phyloP scores from a whole-genome alignment of 1,140 invertebrate genomes.

The Cyphomyrmex costatus region DNA sequence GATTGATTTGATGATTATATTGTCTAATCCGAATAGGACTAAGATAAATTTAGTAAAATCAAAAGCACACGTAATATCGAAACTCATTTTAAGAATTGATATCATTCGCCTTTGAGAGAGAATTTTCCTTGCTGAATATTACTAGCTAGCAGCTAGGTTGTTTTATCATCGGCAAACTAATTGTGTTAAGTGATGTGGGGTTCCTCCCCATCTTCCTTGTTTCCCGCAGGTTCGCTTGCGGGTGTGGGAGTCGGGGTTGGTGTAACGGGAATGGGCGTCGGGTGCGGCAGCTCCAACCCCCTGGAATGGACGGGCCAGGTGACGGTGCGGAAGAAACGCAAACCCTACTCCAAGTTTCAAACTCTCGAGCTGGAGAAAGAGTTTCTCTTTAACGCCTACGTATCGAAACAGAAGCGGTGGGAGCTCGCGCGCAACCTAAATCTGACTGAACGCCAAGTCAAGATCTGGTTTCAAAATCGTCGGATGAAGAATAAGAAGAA shows the following conservation, averaged over 20 bases:
- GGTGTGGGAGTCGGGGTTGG: constrained; percentile 91
- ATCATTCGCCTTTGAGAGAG: background rate
- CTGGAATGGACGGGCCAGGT: constrained; percentile 97
- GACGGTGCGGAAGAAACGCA: constrained; percentile 98
- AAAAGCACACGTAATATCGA: background rate
- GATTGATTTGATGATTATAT: background rate
- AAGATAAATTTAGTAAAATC: background rate
- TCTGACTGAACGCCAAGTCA: constrained; percentile 97
- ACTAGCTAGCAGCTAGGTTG: constrained; percentile 71
- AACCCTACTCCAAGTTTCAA: constrained; percentile 98
- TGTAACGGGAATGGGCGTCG: constrained; percentile 87
- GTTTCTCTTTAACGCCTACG: constrained; percentile 98
- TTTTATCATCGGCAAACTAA: constrained; percentile 85
- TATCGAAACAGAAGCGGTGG: constrained; percentile 99
- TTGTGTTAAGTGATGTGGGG: constrained; percentile 90
- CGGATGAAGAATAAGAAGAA: constrained; percentile 99
- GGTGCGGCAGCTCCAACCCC: constrained; percentile 91
- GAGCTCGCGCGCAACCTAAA: constrained; percentile 97
- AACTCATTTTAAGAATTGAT: background rate
- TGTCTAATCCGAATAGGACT: background rate
- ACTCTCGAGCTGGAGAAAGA: constrained; percentile 98
- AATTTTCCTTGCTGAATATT: constrained; percentile 23
- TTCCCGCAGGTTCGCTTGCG: constrained; percentile 88
- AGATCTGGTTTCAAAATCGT: constrained; percentile 98
- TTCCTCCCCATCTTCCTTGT: constrained; percentile 88